Evolutionary conservation across 2,888 invertebrate genomes (phyloP).

Genomic region (Miltochrista miniata): DNA sequence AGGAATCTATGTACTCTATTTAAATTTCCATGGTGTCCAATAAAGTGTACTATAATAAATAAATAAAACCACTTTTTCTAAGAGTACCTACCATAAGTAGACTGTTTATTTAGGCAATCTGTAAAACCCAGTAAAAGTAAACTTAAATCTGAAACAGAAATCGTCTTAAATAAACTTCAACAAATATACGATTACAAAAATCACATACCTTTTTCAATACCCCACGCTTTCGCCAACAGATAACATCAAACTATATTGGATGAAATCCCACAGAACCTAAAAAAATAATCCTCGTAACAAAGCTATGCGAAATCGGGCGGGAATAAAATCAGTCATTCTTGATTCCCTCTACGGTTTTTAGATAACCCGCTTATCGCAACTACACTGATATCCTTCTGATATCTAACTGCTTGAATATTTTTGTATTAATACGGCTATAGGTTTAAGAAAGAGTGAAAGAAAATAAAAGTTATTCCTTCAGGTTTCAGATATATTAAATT

Average conservation of each 20-base stretch:
- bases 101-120: not conserved
- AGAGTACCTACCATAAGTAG: too few relatives aligned
- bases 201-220: not conserved
- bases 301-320: conserved; percentile 43
- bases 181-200: not conserved
- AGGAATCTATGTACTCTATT: too few relatives aligned
- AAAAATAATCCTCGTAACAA: conserved; percentile 36
- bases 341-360: conserved; percentile 44
- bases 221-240: not conserved
- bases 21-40: too few relatives aligned
- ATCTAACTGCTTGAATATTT: not conserved
- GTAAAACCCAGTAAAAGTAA: not conserved
- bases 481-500: too few relatives aligned
- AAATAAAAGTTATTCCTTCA: too few relatives aligned
- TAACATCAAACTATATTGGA: conserved; percentile 18
- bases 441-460: too few relatives aligned
- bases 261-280: conserved; percentile 26
- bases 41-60: too few relatives aligned
- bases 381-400: not conserved
- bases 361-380: conserved; percentile 41
- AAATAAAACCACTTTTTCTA: too few relatives aligned
- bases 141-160: not conserved
- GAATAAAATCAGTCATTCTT: conserved; percentile 54
- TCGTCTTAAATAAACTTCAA: not conserved
- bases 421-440: too few relatives aligned